Evolutionary conservation across 1,140 invertebrate genomes (phyloP).

Genomic region (Brachionus koreanus): DNA sequence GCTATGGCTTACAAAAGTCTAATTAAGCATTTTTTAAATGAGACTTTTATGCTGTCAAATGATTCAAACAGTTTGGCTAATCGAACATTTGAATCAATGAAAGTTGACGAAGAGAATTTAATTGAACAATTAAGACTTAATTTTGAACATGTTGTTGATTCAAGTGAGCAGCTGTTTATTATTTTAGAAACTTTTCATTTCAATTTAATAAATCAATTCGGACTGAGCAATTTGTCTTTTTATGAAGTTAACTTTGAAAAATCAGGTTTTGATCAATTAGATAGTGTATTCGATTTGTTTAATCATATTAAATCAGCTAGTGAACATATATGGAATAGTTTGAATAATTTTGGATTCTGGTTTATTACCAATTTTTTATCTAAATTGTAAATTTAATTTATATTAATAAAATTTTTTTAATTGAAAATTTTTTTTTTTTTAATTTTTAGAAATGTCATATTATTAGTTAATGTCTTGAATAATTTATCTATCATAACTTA

Average conservation of each 20-base stretch:
- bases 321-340: background rate
- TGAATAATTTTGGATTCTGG: conserved; percentile 9
- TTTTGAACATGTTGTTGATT: background rate
- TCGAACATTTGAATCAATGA: background rate
- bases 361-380: conserved; percentile 2
- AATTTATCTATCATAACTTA: too few species aligned
- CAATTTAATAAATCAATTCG: background rate
- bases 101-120: background rate
- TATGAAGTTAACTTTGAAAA: background rate
- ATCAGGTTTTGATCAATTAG: background rate
- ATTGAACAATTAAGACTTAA: background rate
- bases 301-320: background rate
- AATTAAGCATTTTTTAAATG: background rate
- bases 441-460: too few species aligned
- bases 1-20: background rate
- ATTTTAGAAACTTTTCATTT: conserved; percentile 6
- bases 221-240: background rate
- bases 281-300: background rate
- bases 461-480: too few species aligned
- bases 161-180: background rate
- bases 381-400: background rate
- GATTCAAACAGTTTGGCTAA: background rate
- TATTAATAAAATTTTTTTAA: too few species aligned
- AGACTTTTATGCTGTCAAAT: background rate
- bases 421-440: too few species aligned